A percentile compares a stretch with the other conserved stretches of the same genome.
These are phyloP conservation scores for Formicarius rufipectus DNA, from an alignment of 2,113 vertebrate genomes.

Conservation along the genomic window DNA sequence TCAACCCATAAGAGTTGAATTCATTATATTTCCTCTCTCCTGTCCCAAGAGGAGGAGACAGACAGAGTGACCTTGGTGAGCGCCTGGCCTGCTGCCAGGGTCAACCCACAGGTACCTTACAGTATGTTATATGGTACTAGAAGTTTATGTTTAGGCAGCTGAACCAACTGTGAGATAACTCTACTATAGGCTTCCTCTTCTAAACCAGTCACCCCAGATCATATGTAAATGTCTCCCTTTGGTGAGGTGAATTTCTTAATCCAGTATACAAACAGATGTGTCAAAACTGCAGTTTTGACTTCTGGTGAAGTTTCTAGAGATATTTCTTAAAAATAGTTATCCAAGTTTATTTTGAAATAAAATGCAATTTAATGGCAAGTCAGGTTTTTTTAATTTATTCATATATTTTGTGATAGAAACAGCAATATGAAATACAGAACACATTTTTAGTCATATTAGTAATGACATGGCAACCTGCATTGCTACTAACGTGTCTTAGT, in stretches of 20 bases:
- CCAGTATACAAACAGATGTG: neutral
- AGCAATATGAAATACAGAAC: neutral
- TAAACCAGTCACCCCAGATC: neutral
- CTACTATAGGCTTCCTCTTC: neutral
- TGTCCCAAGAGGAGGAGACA: neutral
- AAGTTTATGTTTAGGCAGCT: neutral
- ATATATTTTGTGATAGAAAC: neutral
- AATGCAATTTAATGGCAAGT: neutral
- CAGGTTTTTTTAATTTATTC: neutral
- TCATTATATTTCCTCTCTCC: fast-evolving
- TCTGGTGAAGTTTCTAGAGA: neutral
- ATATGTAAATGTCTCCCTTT: neutral
- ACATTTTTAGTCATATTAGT: neutral
- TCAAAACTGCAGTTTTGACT: neutral
- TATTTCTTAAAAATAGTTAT: neutral
- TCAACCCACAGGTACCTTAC: neutral
- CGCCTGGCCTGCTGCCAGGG: neutral
- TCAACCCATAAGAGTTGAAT: fast-evolving
- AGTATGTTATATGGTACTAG: neutral
- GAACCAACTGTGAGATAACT: neutral
- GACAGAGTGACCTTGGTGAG: neutral
- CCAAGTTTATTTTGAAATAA: neutral
- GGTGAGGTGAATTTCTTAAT: neutral
- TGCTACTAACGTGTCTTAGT: neutral
- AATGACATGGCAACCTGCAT: neutral